Percentiles rank a stretch among this genome's conserved stretches.
These are phyloP conservation scores for Anodontia alba DNA, from an alignment of 2,888 invertebrate species.

Conservation along the genomic window DNA sequence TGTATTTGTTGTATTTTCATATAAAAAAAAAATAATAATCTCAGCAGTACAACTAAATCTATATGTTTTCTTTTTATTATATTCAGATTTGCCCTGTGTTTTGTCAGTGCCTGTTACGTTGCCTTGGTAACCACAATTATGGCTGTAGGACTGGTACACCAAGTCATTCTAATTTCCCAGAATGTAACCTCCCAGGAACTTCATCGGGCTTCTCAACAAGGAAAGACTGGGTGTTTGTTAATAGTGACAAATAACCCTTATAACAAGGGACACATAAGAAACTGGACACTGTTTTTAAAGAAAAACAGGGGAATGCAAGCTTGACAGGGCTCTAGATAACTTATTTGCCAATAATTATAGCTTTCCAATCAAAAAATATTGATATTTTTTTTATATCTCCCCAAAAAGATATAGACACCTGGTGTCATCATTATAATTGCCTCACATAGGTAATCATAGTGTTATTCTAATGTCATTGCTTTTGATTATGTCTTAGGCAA, in stretches of 20 bases:
- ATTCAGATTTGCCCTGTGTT: conserved; percentile 79
- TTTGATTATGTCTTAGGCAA: no score
- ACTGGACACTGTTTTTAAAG: conserved; percentile 77
- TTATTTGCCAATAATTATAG: no score
- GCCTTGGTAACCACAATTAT: conserved; percentile 69
- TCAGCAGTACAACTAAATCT: no score
- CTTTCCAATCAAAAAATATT: no score
- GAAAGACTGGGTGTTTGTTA: conserved; percentile 62
- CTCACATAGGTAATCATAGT: no score
- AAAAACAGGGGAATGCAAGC: conserved; percentile 22
- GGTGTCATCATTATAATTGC: no score
- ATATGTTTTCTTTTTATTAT: not conserved
- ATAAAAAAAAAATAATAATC: no score
- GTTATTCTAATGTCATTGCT: no score
- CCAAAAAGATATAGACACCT: no score
- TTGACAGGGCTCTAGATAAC: no score
- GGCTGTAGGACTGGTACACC: conserved; percentile 75
- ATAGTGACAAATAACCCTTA: conserved; percentile 72
- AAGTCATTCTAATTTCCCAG: conserved; percentile 81
- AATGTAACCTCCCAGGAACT: conserved; percentile 83
- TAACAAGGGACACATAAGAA: conserved; percentile 78
- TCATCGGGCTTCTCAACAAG: conserved; percentile 67
- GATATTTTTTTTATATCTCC: no score
- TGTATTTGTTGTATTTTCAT: no score
- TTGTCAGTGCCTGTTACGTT: conserved; percentile 78